A percentile compares a stretch with the other conserved stretches of the same genome.
These are phyloP conservation scores for Eilema depressum DNA, from an alignment of 2,888 invertebrate genomes.

Conservation along the genomic window DNA sequence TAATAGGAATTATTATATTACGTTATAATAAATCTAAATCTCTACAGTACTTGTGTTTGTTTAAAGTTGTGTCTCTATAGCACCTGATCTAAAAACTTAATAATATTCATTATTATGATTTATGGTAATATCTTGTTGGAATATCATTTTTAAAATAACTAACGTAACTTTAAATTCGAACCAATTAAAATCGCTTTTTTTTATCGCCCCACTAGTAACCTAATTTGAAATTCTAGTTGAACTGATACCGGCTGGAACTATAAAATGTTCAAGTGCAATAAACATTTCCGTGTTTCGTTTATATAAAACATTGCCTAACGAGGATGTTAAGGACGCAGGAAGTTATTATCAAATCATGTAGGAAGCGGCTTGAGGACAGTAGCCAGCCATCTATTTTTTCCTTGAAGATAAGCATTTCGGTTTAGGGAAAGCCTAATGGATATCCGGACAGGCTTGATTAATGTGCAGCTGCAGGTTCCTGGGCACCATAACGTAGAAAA, in stretches of 20 bases:
- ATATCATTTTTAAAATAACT: not conserved
- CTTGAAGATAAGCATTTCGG: slow-evolving; percentile 46
- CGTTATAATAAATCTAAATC: slow-evolving; percentile 65
- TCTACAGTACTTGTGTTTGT: slow-evolving; percentile 12
- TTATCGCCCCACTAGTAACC: slow-evolving; percentile 65
- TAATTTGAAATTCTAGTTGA: slow-evolving; percentile 71
- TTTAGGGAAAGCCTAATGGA: slow-evolving; percentile 40
- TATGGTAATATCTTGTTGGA: not conserved
- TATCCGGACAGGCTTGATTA: slow-evolving; percentile 26
- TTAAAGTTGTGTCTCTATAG: not conserved
- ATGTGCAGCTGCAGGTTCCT: slow-evolving; percentile 12
- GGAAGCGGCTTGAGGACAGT: slow-evolving; percentile 74
- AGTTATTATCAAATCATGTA: slow-evolving; percentile 83
- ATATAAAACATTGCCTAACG: slow-evolving; percentile 74
- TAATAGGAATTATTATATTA: slow-evolving; percentile 84
- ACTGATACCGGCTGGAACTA: slow-evolving; percentile 56
- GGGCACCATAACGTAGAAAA: slow-evolving; percentile 9
- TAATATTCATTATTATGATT: not conserved
- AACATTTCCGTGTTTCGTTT: slow-evolving; percentile 72
- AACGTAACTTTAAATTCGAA: slow-evolving; percentile 17
- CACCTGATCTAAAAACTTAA: not conserved
- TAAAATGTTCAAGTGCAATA: slow-evolving; percentile 65
- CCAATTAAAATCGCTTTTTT: slow-evolving; percentile 39
- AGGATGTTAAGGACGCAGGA: slow-evolving; percentile 82
- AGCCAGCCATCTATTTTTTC: slow-evolving; percentile 38